Percentiles rank a stretch among this genome's conserved stretches.
These are phyloP conservation scores for Neoarius graeffei DNA, from an alignment of 2,113 vertebrate species.

Conservation along the genomic window DNA sequence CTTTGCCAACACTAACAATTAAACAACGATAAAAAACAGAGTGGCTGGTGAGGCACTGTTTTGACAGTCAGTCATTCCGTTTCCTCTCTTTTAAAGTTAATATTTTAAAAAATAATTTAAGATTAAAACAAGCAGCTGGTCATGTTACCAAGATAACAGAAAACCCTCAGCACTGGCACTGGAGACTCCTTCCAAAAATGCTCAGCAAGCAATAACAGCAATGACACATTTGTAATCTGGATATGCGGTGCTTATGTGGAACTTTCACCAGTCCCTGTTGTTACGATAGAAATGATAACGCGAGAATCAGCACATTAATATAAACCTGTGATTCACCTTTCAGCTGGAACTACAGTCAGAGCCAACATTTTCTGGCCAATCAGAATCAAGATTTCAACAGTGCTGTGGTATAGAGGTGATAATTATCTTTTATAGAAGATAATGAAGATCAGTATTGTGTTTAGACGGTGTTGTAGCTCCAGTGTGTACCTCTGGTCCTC, in stretches of 20 bases:
- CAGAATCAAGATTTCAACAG: background rate
- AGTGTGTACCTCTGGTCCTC: conserved; percentile 84
- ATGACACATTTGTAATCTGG: background rate
- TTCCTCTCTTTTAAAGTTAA: too few relatives aligned
- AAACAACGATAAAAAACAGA: too few relatives aligned
- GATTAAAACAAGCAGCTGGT: too few relatives aligned
- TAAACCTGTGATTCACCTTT: background rate
- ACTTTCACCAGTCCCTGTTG: background rate
- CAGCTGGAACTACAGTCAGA: background rate
- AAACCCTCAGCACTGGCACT: background rate
- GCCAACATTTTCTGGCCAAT: background rate
- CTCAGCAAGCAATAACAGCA: background rate
- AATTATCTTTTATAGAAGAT: too few relatives aligned
- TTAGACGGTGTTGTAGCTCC: too few relatives aligned
- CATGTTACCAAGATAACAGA: background rate
- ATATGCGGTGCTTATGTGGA: background rate
- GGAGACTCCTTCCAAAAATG: background rate
- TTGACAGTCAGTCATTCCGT: too few relatives aligned
- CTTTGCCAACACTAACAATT: too few relatives aligned
- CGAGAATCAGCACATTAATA: background rate
- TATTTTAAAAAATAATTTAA: too few relatives aligned
- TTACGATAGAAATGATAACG: background rate
- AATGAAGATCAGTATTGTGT: background rate
- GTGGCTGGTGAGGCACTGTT: too few relatives aligned
- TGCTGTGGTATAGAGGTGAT: background rate